These are phyloP conservation scores for Cheilosia urbana DNA, from an alignment of 2,888 invertebrate species.

Conservation along the genomic window DNA sequence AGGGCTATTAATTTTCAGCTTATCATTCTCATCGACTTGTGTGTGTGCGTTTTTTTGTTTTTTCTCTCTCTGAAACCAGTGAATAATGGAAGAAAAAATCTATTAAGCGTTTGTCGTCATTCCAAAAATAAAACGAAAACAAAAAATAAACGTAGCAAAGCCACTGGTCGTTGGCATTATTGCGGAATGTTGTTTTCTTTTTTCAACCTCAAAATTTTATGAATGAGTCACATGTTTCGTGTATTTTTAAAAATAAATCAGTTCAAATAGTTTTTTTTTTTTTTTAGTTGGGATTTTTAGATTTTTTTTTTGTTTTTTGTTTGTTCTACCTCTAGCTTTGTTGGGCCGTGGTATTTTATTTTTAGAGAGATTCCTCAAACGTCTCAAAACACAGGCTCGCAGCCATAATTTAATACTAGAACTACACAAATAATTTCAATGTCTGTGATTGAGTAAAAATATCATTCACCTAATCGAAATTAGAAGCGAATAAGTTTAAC, in stretches of 20 bases:
- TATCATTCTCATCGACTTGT: slow-evolving; percentile 56
- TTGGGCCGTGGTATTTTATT: slow-evolving; percentile 37
- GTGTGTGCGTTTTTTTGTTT: slow-evolving; percentile 8
- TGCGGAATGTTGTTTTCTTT: slow-evolving; percentile 65
- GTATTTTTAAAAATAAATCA: slow-evolving; percentile 60
- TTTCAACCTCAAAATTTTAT: slow-evolving; percentile 61
- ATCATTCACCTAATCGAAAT: slow-evolving; percentile 34
- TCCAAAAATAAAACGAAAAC: slow-evolving; percentile 41
- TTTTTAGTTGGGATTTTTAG: slow-evolving; percentile 3
- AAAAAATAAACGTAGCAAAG: slow-evolving; percentile 43
- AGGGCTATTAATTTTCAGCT: slow-evolving; percentile 64
- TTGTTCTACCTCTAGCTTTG: neutral
- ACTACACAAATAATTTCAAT: slow-evolving; percentile 27
- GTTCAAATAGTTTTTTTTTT: slow-evolving; percentile 44
- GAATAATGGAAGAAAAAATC: slow-evolving; percentile 29
- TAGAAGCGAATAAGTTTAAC: slow-evolving; percentile 2
- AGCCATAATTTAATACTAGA: slow-evolving; percentile 33
- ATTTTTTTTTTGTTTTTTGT: neutral
- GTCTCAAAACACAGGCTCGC: slow-evolving; percentile 26
- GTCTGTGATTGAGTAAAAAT: slow-evolving; percentile 41
- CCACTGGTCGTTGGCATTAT: slow-evolving; percentile 62
- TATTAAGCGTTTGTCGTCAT: slow-evolving; percentile 59
- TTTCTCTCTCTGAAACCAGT: slow-evolving; percentile 9
- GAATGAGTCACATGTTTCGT: slow-evolving; percentile 71
- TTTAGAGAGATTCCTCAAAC: slow-evolving; percentile 47